These are phyloP conservation scores for Chironomus striatipennis DNA, from an alignment of 1,140 invertebrate genomes.

Conservation along the genomic window DNA sequence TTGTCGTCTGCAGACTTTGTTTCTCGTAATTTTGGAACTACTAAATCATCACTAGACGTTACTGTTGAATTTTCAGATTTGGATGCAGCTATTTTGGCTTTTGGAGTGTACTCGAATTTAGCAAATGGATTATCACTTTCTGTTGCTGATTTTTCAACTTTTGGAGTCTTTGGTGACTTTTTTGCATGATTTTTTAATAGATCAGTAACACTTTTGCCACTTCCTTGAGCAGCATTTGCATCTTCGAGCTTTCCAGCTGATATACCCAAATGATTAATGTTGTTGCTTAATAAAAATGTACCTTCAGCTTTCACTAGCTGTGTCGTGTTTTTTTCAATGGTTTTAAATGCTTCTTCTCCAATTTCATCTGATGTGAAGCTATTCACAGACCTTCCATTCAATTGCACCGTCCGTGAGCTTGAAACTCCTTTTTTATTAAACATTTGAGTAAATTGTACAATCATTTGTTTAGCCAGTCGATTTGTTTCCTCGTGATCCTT, in stretches of 20 bases:
- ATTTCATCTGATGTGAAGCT: slow-evolving; percentile 53
- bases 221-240: slow-evolving; percentile 44
- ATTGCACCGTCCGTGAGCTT: slow-evolving; percentile 46
- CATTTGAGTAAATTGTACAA: slow-evolving; percentile 50
- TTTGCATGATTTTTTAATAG: slow-evolving; percentile 45
- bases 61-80: too few relatives aligned
- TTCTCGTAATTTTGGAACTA: too few relatives aligned
- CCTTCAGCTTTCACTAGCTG: slow-evolving; percentile 34
- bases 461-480: slow-evolving; percentile 56
- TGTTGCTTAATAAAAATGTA: slow-evolving; percentile 43
- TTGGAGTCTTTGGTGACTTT: slow-evolving; percentile 1
- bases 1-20: too few relatives aligned
- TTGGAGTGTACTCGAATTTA: too few relatives aligned
- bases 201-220: slow-evolving; percentile 48
- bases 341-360: slow-evolving; percentile 46
- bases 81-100: too few relatives aligned
- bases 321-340: slow-evolving; percentile 50
- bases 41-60: too few relatives aligned
- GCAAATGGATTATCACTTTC: neutral
- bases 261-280: slow-evolving; percentile 61
- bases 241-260: slow-evolving; percentile 72
- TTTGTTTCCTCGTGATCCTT: slow-evolving; percentile 67
- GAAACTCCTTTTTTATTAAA: slow-evolving; percentile 48
- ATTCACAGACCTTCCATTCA: slow-evolving; percentile 41
- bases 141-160: neutral